Evolutionary conservation across 2,797 vertebrate genomes (phyloP).

Genomic region (Okamejei kenojei): DNA sequence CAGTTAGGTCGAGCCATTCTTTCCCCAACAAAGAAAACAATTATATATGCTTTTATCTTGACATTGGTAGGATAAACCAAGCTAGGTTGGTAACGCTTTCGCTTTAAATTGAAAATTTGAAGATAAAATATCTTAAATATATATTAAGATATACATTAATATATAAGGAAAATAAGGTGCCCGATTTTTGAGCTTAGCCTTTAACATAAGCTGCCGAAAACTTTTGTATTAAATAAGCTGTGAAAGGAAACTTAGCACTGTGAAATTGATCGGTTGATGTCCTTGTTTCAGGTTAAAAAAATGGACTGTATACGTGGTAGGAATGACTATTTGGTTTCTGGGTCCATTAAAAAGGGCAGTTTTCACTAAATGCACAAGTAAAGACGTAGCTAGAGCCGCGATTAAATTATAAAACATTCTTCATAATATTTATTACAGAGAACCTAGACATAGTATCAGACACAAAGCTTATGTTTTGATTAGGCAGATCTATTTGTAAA

Average conservation of each 20-base stretch:
- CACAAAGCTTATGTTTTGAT: conserved; percentile 14
- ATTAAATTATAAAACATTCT: conserved; percentile 27
- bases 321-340: conserved; percentile 35
- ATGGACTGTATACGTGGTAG: conserved; percentile 30
- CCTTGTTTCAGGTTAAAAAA: conserved; percentile 28
- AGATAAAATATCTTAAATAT: conserved; percentile 6
- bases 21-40: conserved; percentile 1
- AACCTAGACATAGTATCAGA: neutral
- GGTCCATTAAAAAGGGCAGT: conserved; percentile 22
- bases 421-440: neutral
- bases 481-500: conserved; percentile 24
- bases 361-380: conserved; percentile 23
- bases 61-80: conserved; percentile 7
- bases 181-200: conserved; percentile 13
- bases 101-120: conserved; percentile 21
- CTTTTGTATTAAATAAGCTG: conserved; percentile 36
- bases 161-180: conserved; percentile 17
- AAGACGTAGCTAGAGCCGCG: neutral
- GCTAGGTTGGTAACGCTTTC: neutral
- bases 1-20: neutral
- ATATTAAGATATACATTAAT: conserved; percentile 33
- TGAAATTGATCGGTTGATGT: conserved; percentile 38
- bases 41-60: conserved; percentile 30
- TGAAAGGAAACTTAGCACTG: conserved; percentile 32
- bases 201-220: conserved; percentile 21